Conservation (phyloP, 2,888 invertebrate genomes). For the Bhutanitis thaidina region DNA sequence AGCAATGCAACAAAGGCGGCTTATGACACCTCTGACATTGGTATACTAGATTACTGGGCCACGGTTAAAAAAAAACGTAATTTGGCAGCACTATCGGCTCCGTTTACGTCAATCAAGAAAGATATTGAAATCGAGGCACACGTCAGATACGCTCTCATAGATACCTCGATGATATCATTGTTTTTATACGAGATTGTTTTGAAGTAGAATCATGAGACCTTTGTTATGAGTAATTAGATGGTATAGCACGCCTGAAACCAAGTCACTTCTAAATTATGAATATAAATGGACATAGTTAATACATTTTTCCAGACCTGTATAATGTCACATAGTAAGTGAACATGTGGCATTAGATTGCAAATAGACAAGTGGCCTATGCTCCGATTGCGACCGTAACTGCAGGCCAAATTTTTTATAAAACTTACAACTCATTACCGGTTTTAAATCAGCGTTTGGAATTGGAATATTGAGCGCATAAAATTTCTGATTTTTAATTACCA, state of each 20-base stretch:
- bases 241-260: not conserved
- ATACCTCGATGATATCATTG: conserved; percentile 50
- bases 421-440: too few relatives aligned
- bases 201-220: conserved; percentile 11
- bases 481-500: too few relatives aligned
- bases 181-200: conserved; percentile 44
- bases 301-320: not conserved
- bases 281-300: not conserved
- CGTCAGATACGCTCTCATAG: conserved; percentile 29
- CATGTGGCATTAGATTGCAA: conserved; percentile 66
- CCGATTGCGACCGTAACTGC: conserved; percentile 54
- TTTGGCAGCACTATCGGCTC: conserved; percentile 51
- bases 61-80: conserved; percentile 31
- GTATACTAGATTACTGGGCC: conserved; percentile 64
- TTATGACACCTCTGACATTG: conserved; percentile 69
- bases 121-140: conserved; percentile 42
- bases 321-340: conserved; percentile 18
- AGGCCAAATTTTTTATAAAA: too few relatives aligned
- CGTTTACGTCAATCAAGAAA: conserved; percentile 62
- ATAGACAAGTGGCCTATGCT: conserved; percentile 54
- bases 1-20: conserved; percentile 22
- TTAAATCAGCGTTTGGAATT: too few relatives aligned
- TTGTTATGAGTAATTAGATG: not conserved
- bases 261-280: not conserved
- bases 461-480: too few relatives aligned